These are phyloP conservation scores for Leptopterna dolabrata DNA, from an alignment of 2,888 invertebrate species.

Conservation along the genomic window DNA sequence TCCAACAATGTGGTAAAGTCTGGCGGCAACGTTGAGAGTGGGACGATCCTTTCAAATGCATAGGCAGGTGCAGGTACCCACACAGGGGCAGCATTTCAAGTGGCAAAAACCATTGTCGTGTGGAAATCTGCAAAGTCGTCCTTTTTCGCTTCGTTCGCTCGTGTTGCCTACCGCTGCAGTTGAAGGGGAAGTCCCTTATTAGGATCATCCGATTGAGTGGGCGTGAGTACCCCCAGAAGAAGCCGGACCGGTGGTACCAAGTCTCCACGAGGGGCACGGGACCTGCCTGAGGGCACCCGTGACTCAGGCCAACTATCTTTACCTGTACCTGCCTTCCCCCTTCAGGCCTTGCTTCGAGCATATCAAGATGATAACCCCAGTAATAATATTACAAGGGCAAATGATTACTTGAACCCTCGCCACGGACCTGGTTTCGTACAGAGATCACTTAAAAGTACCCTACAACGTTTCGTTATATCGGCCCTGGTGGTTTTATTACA, in stretches of 20 bases:
- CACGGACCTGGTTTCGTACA: neutral
- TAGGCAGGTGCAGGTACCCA: no score
- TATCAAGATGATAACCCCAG: neutral
- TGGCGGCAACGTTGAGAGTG: no score
- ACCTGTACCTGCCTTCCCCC: neutral
- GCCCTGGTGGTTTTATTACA: neutral
- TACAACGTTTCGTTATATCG: neutral
- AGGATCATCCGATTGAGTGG: neutral
- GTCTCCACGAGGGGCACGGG: slow-evolving; percentile 19
- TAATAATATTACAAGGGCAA: neutral
- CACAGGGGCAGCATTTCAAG: no score
- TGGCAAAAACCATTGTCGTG: no score
- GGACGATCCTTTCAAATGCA: no score
- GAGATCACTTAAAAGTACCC: neutral
- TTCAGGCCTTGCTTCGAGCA: neutral
- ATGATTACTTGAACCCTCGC: neutral
- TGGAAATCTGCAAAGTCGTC: no score
- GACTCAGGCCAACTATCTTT: neutral
- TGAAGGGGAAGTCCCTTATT: neutral
- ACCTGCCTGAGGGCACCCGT: slow-evolving; percentile 29
- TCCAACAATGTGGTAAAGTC: no score
- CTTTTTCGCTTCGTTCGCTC: neutral
- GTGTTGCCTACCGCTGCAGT: neutral
- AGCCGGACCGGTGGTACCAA: neutral
- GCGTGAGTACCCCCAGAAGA: neutral